These are phyloP conservation scores for Caenorhabditis sp. DNA, from an alignment of 2,888 invertebrate species.

Conservation along the genomic window DNA sequence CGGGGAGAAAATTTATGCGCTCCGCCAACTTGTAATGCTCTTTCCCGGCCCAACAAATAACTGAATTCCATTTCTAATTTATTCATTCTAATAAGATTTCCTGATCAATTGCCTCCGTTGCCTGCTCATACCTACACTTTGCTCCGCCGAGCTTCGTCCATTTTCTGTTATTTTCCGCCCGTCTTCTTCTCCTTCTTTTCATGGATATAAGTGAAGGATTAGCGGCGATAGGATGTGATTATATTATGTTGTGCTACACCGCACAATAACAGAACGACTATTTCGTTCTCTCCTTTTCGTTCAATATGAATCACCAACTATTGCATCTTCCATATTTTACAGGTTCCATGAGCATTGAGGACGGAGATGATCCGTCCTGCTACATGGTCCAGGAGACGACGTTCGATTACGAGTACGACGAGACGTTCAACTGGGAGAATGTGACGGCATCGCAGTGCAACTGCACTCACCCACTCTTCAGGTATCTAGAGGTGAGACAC, in stretches of 20 bases:
- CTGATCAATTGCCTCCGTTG: constrained; percentile 28
- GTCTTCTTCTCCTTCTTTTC: neutral
- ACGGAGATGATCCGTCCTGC: constrained; percentile 56
- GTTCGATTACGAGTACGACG: constrained; percentile 82
- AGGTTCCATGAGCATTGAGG: constrained; percentile 40
- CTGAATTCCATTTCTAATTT: constrained; percentile 9
- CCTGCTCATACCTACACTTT: neutral
- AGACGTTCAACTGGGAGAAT: constrained; percentile 56
- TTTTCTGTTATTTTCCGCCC: neutral
- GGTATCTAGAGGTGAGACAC: constrained; percentile 47
- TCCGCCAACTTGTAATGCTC: neutral
- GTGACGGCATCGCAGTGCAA: constrained; percentile 57
- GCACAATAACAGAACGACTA: neutral
- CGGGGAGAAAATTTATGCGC: neutral
- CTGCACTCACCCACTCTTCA: constrained; percentile 60
- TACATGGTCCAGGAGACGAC: constrained; percentile 57
- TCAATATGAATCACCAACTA: too few relatives aligned
- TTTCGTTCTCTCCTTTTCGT: neutral
- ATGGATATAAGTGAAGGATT: constrained; percentile 28
- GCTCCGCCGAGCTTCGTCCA: neutral
- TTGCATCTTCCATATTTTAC: too few relatives aligned
- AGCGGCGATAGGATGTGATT: constrained; percentile 14
- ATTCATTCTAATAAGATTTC: constrained; percentile 50
- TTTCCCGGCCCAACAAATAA: neutral
- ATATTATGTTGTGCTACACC: constrained; percentile 34